Conservation (phyloP, 2,888 invertebrate genomes). For the Leptopilina drosophilae region DNA sequence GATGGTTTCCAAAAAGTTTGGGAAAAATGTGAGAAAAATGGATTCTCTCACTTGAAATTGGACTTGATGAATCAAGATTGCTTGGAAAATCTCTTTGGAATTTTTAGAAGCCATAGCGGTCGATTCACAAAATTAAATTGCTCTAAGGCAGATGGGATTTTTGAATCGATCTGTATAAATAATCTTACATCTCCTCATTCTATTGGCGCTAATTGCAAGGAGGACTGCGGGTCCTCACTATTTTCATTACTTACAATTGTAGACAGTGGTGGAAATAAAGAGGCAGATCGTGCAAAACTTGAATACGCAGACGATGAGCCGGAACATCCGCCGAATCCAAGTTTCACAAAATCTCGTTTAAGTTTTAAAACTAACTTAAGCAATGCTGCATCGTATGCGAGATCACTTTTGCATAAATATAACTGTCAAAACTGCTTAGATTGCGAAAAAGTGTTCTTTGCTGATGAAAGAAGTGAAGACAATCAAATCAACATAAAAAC, state of each 20-base stretch:
- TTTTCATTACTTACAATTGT: background rate
- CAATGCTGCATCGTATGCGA: background rate
- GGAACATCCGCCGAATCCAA: background rate
- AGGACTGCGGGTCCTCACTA: background rate
- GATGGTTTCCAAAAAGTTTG: background rate
- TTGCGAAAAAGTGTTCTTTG: background rate
- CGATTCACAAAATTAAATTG: background rate
- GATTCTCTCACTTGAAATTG: background rate
- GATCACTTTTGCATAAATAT: background rate
- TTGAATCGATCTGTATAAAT: background rate
- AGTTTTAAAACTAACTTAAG: background rate
- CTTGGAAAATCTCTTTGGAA: background rate
- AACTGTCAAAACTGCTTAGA: background rate
- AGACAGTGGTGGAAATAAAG: background rate
- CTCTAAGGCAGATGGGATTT: background rate
- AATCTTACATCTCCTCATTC: background rate
- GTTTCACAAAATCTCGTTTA: background rate
- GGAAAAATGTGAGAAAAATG: background rate
- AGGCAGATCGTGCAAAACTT: background rate
- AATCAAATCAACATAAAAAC: background rate
- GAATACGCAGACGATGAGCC: background rate
- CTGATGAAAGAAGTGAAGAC: background rate
- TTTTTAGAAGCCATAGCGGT: background rate
- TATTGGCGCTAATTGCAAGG: background rate
- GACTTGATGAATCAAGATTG: background rate